Base-by-base conservation (phyloP, 2,888 invertebrate genomes). In the Hyposoter dolosus region DNA sequence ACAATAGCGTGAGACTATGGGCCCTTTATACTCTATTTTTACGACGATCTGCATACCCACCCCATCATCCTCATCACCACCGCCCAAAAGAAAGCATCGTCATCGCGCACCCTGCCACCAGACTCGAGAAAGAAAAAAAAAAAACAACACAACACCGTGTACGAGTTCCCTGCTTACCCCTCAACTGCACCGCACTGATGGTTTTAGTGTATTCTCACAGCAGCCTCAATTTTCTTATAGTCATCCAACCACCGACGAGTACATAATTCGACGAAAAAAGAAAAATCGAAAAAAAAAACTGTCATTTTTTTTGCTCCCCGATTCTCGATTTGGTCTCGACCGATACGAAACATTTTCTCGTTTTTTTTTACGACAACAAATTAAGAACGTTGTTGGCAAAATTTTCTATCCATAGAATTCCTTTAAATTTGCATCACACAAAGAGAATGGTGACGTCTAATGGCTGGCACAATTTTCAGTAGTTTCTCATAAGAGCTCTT, bases 1-100 rank as follows among this genome's bases (percentile, higher is more conserved):
- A 93, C 93, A 93, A 94, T 93, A 94, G 92, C 93, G 93, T 94
- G 93, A 93, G 93, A 94, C 93, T 94, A 94, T 94, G 91, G 93
- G 89, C 90, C 93, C 90, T 93, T 94, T 93, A 93, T 93, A 92
- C 91, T 92, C 89, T 88, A 91, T 92, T 93, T 93, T 93, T 90
- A 89, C 89, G 90, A 89, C 89, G 89, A 93, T 94, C 93, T 93
- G 93, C 93, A 93, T 93, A 92, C 90, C 91, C 90, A 89, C 91
- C 91, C 92, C 89, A 91, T 85, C 85, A 85, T 84, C 82, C 75
- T 82, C 82, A 79, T 75, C 65, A 75, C 50, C 63, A 77, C 71
- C 63, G 47, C 65, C 60, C 56, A 77, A 76, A 82, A 83, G 69
- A 81, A 80, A 75, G 80, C 79, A 68, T 40, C 76, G 85, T 83